Evolutionary conservation across 2,113 vertebrate genomes (phyloP).

Genomic region (Cavia aperea): DNA sequence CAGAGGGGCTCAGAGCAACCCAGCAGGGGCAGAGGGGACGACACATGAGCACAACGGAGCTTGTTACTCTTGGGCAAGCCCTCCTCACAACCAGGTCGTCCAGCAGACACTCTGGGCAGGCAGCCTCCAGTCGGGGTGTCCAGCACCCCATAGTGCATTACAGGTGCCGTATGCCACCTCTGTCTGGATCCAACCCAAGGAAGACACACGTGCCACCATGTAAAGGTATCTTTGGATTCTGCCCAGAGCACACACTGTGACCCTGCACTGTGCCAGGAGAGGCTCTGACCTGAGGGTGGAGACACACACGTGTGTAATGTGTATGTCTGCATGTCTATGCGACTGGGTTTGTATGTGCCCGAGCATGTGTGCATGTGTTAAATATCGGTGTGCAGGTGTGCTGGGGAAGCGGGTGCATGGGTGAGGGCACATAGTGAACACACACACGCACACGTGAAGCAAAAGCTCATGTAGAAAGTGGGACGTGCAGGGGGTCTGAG

Average conservation of each 20-base stretch:
- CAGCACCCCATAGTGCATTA: fast-evolving
- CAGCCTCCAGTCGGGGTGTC: neutral
- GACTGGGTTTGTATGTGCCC: neutral
- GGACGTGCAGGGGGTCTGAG: neutral
- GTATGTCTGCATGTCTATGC: neutral
- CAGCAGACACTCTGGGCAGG: neutral
- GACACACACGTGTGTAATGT: no score
- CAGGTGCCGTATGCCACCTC: neutral
- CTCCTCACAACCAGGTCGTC: conserved; percentile 27
- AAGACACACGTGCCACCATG: neutral
- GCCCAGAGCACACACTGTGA: neutral
- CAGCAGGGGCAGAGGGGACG: neutral
- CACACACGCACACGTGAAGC: neutral
- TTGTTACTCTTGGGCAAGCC: conserved; percentile 7
- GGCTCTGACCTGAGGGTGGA: neutral
- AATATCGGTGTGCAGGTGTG: neutral
- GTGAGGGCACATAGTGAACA: neutral
- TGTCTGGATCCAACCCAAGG: neutral
- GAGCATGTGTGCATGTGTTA: neutral
- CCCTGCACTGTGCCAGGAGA: neutral
- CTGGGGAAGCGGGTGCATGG: neutral
- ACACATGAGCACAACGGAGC: neutral
- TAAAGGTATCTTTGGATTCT: neutral
- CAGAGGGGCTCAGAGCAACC: conserved; percentile 48
- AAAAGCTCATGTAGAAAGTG: neutral